Percentiles rank a stretch among this genome's conserved stretches.
Conservation (phyloP, 2,113 vertebrate genomes). For the Callaeas wilsoni region DNA sequence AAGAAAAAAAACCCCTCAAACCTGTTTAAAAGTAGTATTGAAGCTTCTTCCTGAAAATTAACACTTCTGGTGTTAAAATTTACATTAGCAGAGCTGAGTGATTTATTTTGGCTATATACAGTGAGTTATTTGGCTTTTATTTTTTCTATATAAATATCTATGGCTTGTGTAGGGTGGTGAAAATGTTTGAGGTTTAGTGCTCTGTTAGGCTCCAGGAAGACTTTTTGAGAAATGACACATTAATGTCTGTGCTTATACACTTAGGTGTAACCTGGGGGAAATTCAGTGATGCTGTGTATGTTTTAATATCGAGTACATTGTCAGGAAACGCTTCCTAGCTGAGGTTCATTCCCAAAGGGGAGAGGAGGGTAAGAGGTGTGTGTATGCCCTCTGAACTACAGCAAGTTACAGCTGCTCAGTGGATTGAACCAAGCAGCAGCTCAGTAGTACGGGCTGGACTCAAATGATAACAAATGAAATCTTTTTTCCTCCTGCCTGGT, state of each 20-base stretch:
- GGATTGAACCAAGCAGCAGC: background rate
- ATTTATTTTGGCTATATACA: background rate
- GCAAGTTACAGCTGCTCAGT: fast-evolving
- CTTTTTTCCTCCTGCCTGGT: background rate
- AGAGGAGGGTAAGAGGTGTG: background rate
- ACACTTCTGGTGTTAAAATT: background rate
- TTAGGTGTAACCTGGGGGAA: background rate
- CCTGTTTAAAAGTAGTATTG: background rate
- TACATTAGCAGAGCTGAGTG: background rate
- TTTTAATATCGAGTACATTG: background rate
- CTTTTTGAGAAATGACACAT: background rate
- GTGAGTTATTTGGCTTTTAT: background rate
- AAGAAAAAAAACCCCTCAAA: background rate
- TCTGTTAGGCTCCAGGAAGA: background rate
- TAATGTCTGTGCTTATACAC: background rate
- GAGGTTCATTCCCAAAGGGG: background rate
- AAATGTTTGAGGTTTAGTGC: background rate
- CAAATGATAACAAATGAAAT: background rate
- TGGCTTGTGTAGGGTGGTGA: background rate
- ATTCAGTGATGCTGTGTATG: background rate
- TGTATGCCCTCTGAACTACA: fast-evolving
- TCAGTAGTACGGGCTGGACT: background rate
- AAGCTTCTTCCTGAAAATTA: background rate
- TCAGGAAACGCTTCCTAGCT: background rate
- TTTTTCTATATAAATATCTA: background rate